These are phyloP conservation scores for Sisyra nigra DNA, from an alignment of 2,888 invertebrate species.

Conservation along the genomic window DNA sequence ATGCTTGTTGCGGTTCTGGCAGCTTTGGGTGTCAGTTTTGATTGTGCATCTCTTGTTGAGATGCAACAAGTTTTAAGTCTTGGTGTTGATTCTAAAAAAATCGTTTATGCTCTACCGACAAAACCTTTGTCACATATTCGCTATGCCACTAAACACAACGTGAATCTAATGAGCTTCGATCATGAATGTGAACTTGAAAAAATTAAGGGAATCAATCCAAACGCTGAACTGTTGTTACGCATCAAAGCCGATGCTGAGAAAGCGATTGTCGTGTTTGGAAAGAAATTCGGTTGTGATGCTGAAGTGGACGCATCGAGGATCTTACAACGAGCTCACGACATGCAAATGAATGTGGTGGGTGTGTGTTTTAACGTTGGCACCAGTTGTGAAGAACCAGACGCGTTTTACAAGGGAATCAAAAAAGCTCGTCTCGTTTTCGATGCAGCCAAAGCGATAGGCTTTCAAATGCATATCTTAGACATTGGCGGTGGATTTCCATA, in stretches of 20 bases:
- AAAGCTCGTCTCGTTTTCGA: slow-evolving; percentile 32
- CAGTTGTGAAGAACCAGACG: slow-evolving; percentile 25
- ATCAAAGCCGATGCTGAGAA: slow-evolving; percentile 17
- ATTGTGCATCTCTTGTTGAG: slow-evolving; percentile 42
- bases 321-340: slow-evolving; percentile 16
- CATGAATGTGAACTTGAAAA: slow-evolving; percentile 37
- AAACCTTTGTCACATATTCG: slow-evolving; percentile 34
- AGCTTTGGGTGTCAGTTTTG: slow-evolving; percentile 38
- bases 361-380: slow-evolving; percentile 24
- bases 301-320: slow-evolving; percentile 17
- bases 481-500: slow-evolving; percentile 45
- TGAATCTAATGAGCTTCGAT: slow-evolving; percentile 39
- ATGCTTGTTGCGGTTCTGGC: slow-evolving; percentile 28
- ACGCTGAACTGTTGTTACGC: slow-evolving; percentile 24
- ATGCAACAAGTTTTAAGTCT: slow-evolving; percentile 32
- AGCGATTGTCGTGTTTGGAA: slow-evolving; percentile 14
- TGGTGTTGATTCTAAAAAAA: slow-evolving; percentile 30
- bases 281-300: slow-evolving; percentile 23
- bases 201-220: slow-evolving; percentile 31
- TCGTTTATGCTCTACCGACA: slow-evolving; percentile 42
- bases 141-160: slow-evolving; percentile 31
- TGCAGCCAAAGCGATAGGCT: slow-evolving; percentile 29
- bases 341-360: slow-evolving; percentile 20
- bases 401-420: slow-evolving; percentile 34
- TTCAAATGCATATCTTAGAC: slow-evolving; percentile 33